Base-by-base conservation (phyloP, 2,797 vertebrate genomes). In the Rhinella marina region DNA sequence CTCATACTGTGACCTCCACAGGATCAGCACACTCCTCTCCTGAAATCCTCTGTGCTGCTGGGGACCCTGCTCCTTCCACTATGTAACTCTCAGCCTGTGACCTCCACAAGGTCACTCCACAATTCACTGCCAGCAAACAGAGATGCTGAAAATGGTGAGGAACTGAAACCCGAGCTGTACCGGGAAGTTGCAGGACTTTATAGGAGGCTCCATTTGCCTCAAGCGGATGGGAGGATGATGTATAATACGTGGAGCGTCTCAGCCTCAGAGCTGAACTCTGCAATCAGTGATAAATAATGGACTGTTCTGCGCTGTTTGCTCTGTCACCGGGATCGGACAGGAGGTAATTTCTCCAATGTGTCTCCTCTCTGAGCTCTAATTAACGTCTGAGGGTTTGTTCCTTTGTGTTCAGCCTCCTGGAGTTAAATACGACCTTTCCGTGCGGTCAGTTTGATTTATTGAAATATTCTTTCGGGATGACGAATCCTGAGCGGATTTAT, bases 391-490 rank as follows among this genome's bases (percentile, higher is more conserved):
- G 52, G 2, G 25, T 57, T 32, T 4, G n/a, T 17, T 56, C 14
- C 52, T 19, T 70, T 70, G 23, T 70, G 9, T 9, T 59, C 79
- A 14, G 78, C 62, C n/a, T 52, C n/a, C 48, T 3, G 52, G 27
- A 72, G 52, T 59, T 59, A 73, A 16, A 73, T 57, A 23, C 70
- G 82, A 84, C 68, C 68, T 84, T 56, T 70, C 62, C 17, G 62
- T 27, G 62, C 81, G 64, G 62, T 61, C 61, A 64, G 10, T 81
- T 27, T 56, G 66, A 83, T 83, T 73, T 83, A 83, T 56, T 57
- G 41, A 57, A 73, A 23, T 72, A n/a, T 66, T 68, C 25, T 73
- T 57, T 72, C 13, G 13, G 50, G 50, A 68, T 83, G 59, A 81
- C 80, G 64, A 82, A 50, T 54, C 62, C 2, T 21, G 2, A 3